These are phyloP conservation scores for Aulostomus chinensis DNA, from an alignment of 2,797 vertebrate genomes.

Conservation along the genomic window DNA sequence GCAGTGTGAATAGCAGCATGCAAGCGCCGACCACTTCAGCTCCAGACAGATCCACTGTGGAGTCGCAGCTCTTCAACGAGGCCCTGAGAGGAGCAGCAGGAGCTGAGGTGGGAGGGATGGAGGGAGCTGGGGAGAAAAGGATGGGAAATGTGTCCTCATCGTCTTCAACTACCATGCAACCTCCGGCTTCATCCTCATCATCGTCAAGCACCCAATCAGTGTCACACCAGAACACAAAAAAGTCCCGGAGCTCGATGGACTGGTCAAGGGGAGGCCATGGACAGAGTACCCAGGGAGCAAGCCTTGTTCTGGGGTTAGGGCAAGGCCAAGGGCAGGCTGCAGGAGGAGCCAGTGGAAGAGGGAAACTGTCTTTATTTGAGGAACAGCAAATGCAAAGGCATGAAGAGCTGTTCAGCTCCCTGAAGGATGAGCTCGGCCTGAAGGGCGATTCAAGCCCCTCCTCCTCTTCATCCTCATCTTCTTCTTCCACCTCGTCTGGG, in stretches of 20 bases:
- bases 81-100: constrained; percentile 76
- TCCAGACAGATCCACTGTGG: constrained; percentile 39
- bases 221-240: constrained; percentile 85
- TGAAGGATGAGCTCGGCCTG: constrained; percentile 84
- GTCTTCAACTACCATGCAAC: constrained; percentile 81
- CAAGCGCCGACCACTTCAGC: constrained; percentile 75
- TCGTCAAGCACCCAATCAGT: constrained; percentile 34
- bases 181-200: constrained; percentile 77
- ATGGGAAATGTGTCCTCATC: constrained; percentile 60
- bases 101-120: constrained; percentile 27
- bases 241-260: constrained; percentile 83
- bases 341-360: constrained; percentile 64
- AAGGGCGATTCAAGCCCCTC: constrained; percentile 86
- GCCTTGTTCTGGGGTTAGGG: constrained; percentile 52
- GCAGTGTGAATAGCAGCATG: constrained; percentile 44
- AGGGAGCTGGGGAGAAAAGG: constrained; percentile 49
- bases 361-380: constrained; percentile 84
- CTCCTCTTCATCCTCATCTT: constrained; percentile 73
- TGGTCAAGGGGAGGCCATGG: constrained; percentile 84
- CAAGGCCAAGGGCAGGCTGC: constrained; percentile 68
- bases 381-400: constrained; percentile 85
- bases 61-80: constrained; percentile 87
- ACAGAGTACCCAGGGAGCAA: constrained; percentile 50
- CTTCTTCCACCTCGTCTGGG: constrained; percentile 71
- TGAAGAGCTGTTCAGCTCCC: constrained; percentile 88